Percentiles rank a stretch among this genome's conserved stretches.
phyloP scores from a whole-genome alignment of 2,113 vertebrate species.

The Dromaius novaehollandiae region DNA sequence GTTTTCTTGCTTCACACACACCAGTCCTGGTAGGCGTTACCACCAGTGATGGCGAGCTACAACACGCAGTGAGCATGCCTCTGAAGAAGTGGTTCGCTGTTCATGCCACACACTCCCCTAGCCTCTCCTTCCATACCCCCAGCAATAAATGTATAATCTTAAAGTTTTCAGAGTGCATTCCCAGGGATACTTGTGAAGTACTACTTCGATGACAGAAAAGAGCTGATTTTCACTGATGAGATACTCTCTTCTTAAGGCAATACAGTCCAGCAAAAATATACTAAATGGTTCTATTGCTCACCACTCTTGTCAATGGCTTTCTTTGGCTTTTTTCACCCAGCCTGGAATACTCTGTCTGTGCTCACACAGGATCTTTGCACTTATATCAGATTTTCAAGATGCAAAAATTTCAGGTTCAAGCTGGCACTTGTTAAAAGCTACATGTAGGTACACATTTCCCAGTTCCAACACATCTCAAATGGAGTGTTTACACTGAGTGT shows the following conservation, averaged over 20 bases:
- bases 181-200: background rate
- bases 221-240: background rate
- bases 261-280: background rate
- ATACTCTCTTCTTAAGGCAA: background rate
- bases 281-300: background rate
- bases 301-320: background rate
- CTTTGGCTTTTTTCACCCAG: background rate
- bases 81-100: background rate
- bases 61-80: background rate
- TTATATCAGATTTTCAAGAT: background rate
- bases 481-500: background rate
- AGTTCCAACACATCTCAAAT: background rate
- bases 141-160: background rate
- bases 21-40: background rate
- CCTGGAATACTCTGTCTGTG: background rate
- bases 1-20: background rate
- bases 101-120: background rate
- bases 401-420: background rate
- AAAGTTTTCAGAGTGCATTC: background rate
- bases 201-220: background rate
- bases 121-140: background rate
- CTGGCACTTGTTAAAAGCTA: background rate
- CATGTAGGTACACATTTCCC: fast-evolving
- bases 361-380: background rate
- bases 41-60: background rate